Percentiles rank a stretch among this genome's conserved stretches.
Conservation (phyloP, 2,888 invertebrate species). For the Morpho helenor region DNA sequence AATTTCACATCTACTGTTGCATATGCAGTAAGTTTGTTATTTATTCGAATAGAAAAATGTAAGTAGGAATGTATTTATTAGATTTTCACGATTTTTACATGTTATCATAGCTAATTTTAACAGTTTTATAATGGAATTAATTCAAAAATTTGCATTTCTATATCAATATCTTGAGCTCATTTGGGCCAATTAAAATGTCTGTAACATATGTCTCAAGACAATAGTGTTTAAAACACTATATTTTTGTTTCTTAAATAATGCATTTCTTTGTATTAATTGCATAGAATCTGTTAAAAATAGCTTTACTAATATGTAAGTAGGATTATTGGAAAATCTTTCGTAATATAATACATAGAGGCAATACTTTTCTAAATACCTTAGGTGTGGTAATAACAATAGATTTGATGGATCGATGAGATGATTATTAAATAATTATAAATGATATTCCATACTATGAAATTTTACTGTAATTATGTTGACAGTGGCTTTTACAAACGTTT, state of each 20-base stretch:
- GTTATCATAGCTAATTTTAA: too few relatives aligned
- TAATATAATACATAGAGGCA: constrained; percentile 72
- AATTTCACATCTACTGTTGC: constrained; percentile 42
- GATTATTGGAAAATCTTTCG: constrained; percentile 53
- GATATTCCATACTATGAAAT: constrained; percentile 24
- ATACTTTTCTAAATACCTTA: constrained; percentile 76
- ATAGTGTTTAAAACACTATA: too few relatives aligned
- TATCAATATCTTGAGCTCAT: too few relatives aligned
- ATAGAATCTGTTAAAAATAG: too few relatives aligned
- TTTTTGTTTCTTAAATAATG: too few relatives aligned
- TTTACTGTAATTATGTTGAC: constrained; percentile 17
- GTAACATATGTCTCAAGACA: too few relatives aligned
- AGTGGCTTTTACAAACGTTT: constrained; percentile 40
- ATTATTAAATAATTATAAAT: constrained; percentile 39
- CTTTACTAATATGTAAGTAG: constrained; percentile 33
- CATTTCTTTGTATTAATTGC: too few relatives aligned
- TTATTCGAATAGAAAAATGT: constrained; percentile 45
- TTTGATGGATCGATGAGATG: constrained; percentile 53
- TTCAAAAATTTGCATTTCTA: too few relatives aligned
- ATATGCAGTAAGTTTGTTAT: constrained; percentile 49
- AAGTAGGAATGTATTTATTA: constrained; percentile 6
- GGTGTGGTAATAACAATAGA: constrained; percentile 73
- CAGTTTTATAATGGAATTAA: too few relatives aligned
- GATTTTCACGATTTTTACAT: too few relatives aligned
- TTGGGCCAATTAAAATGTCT: too few relatives aligned